Base-by-base conservation (phyloP, 2,113 vertebrate genomes). In the Phylloscopus trochiloides region DNA sequence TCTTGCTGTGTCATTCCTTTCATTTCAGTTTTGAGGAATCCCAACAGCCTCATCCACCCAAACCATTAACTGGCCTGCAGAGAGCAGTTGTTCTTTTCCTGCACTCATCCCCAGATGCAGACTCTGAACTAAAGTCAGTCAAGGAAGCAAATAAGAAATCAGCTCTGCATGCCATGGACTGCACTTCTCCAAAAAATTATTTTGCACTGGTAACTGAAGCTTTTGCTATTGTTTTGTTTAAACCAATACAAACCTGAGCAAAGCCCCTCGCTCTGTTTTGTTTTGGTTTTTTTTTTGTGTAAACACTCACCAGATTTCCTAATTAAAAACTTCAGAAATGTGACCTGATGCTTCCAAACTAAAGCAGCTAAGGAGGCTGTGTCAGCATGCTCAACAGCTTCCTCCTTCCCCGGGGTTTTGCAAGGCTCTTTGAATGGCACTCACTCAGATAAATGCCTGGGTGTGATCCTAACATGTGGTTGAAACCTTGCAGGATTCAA, bases 1-100 rank as follows among this genome's bases (percentile, higher is more conserved):
- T 94, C 92, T 92, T 97, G 96, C 96, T 97, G 95, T 96, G 95
- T 96, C 95, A 97, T 96, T 77, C 82, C 95, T 59, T 62, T 73
- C 94, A 86, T 71, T 84, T 83, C 3, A 58, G 79, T 29, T 61
- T 51, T 76, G 74, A 40, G 65, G 79, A 86, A 92, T 74, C 79
- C 79, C 75, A 88, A 19, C 75, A 93, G 91, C 79, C 54, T 25
- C 79, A 58, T 90, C 47, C 58, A 93, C 59, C 26, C 72, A 90
- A 47, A 76, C 55, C 83, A 94, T 63, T 80, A 80, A 74, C n/a
- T 22, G 63, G 55, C 38, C 92, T 80, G 55, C 75, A 86, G 86
- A 92, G 88, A 90, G 82, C 63, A 80, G 26, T 70, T 78, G 42
- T 4, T 79, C 59, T 73, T 36, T 48, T 9, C 86, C 12, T 1